phyloP scores from a whole-genome alignment of 2,888 invertebrate genomes.

The Aspidapion aeneum region DNA sequence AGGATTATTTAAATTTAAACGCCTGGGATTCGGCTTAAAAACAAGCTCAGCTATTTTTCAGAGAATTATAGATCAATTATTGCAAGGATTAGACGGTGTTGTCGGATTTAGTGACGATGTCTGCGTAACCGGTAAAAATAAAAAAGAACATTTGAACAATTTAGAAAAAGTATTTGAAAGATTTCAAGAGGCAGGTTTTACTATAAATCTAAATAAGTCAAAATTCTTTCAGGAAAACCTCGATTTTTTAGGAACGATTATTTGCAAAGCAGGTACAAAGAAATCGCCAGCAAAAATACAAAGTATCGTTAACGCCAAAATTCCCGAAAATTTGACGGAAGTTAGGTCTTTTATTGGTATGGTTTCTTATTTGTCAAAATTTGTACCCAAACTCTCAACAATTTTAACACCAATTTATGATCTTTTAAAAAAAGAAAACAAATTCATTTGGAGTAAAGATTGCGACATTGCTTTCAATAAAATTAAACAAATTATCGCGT shows the following conservation, averaged over 20 bases:
- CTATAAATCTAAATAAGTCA: too few species aligned
- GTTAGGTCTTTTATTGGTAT: slow-evolving; percentile 17
- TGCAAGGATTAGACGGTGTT: slow-evolving; percentile 2
- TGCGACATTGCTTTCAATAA: slow-evolving; percentile 20
- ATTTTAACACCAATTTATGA: slow-evolving; percentile 16
- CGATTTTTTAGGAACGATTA: slow-evolving; percentile 34
- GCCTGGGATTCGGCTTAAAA: slow-evolving; percentile 38
- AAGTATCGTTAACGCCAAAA: slow-evolving; percentile 21
- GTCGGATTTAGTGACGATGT: slow-evolving; percentile 11
- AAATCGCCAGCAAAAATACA: slow-evolving; percentile 21
- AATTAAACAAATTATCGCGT: slow-evolving; percentile 19
- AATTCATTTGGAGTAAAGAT: slow-evolving; percentile 17
- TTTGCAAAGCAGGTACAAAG: slow-evolving; percentile 24
- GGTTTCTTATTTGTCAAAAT: slow-evolving; percentile 22
- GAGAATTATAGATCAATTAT: too few species aligned
- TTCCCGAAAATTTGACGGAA: slow-evolving; percentile 13
- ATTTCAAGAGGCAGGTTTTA: too few species aligned
- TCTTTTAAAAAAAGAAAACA: too few species aligned
- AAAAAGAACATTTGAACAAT: too few species aligned
- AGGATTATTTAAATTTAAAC: slow-evolving; percentile 38
- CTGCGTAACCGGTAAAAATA: too few species aligned
- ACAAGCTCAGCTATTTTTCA: slow-evolving; percentile 39
- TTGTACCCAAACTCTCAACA: slow-evolving; percentile 10
- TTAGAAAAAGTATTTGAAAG: slow-evolving; percentile 25
- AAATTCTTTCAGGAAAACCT: slow-evolving; percentile 37